These are phyloP conservation scores for Molossus alvarezi DNA, from an alignment of 2,797 vertebrate genomes.

Conservation along the genomic window DNA sequence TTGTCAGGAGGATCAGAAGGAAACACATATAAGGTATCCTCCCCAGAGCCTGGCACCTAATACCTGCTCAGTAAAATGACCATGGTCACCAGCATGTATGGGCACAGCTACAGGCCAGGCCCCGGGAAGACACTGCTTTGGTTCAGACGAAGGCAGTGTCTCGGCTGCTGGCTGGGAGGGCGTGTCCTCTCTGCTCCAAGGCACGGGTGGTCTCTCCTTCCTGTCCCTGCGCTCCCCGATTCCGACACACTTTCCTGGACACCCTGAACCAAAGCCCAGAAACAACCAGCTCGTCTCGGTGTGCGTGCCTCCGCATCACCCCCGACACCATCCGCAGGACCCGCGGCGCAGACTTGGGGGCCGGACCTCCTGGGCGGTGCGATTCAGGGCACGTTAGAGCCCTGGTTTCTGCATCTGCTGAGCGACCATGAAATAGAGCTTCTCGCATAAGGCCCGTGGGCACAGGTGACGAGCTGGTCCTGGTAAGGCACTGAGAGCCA, in stretches of 20 bases:
- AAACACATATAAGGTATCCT: neutral
- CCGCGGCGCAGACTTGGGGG: fast-evolving
- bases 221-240: neutral
- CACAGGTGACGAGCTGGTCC: fast-evolving
- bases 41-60: neutral
- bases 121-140: too few relatives aligned
- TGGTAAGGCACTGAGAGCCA: fast-evolving
- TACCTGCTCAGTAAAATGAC: neutral
- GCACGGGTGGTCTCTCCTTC: neutral
- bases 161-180: neutral
- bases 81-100: neutral
- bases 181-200: neutral
- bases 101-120: too few relatives aligned
- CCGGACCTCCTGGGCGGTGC: fast-evolving
- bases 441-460: fast-evolving
- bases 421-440: neutral
- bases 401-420: neutral
- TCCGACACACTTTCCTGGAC: neutral
- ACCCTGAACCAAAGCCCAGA: neutral
- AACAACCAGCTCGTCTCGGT: too few relatives aligned
- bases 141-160: neutral
- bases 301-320: fast-evolving
- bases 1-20: neutral
- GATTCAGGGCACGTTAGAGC: neutral
- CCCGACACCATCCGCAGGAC: neutral